Evolutionary conservation across 1,140 invertebrate species (phyloP), one percentile per base, ranked within the genome.

Genomic region (Pectinophora gossypiella): DNA sequence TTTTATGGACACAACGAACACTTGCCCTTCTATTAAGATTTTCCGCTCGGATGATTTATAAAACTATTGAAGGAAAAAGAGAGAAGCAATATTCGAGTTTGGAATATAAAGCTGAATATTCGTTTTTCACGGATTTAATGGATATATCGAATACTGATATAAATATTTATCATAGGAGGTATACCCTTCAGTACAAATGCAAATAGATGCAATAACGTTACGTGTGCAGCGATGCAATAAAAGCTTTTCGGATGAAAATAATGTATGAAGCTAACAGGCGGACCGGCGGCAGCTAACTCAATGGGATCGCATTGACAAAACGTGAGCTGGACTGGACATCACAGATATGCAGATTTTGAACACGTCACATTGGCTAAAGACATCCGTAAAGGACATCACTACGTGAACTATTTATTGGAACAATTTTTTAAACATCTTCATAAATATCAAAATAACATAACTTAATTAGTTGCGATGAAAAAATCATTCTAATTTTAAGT

Each of bases 1-100:
- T 86, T 86, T 86, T 85, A 86, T 83, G 68, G 70, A 72, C 73
- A 66, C 56, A 55, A 53, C 58, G 61, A 79, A 69, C 65, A 73
- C 59, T 70, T 66, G 66, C 76, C 73, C 64, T 54, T 70, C 68
- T 62, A 75, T 76, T 67, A 60, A 70, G 71, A 66, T 73, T 73
- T 54, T 55, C 46, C 71, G 67, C 68, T 68, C 64, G 54, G 51
- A 54, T 64, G 62, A 66, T 61, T 70, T 61, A 71, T 72, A 72
- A 76, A 75, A 76, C 62, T 61, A 59, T 54, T 40, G 21, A 19
- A 47, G 21, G 44, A 32, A 49, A 44, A 56, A 50, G 16, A 16
- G 13, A 40, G n/a, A 40, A 40, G 27, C 27, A 32, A 32, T 32
- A 32, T 32, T 32, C n/a, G n/a, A n/a, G n/a, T n/a, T n/a, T n/a